Conservation (phyloP, 92 coral and sea anemone genomes). For the Micromussa lordhowensis region DNA sequence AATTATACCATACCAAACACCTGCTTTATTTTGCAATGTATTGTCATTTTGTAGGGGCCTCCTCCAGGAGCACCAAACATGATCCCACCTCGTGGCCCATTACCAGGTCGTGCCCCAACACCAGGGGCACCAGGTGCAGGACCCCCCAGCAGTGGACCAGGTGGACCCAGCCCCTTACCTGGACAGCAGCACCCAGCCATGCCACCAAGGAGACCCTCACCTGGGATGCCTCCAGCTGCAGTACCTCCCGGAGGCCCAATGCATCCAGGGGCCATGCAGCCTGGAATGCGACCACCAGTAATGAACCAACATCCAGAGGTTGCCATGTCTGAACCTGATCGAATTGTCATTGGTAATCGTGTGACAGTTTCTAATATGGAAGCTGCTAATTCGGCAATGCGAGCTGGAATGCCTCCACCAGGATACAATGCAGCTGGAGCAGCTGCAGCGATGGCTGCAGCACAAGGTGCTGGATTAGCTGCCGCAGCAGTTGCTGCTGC, state of each 20-base stretch:
- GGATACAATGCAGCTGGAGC: slow-evolving; percentile 71
- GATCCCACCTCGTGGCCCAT: slow-evolving; percentile 68
- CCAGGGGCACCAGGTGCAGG: slow-evolving; percentile 53
- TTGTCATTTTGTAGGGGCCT: slow-evolving; percentile 24
- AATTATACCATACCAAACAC: not conserved
- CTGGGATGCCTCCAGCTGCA: slow-evolving; percentile 39
- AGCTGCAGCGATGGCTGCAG: slow-evolving; percentile 78
- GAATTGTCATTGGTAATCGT: slow-evolving; percentile 84
- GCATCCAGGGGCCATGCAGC: slow-evolving; percentile 47
- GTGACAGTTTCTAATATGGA: slow-evolving; percentile 91
- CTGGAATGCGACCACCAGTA: slow-evolving; percentile 66
- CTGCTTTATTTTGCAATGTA: not conserved
- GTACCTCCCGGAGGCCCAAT: slow-evolving; percentile 49
- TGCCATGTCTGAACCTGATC: slow-evolving; percentile 66
- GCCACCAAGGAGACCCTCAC: slow-evolving; percentile 51
- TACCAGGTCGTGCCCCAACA: slow-evolving; percentile 32
- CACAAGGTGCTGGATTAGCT: slow-evolving; percentile 56
- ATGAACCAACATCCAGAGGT: slow-evolving; percentile 65
- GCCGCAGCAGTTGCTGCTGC: slow-evolving; percentile 66
- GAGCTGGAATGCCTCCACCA: slow-evolving; percentile 65
- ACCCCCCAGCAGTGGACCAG: slow-evolving; percentile 27
- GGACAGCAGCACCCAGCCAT: slow-evolving; percentile 51
- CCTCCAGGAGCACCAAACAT: slow-evolving; percentile 54
- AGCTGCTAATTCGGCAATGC: slow-evolving; percentile 63
- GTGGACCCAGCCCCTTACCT: slow-evolving; percentile 50